Evolutionary conservation across 2,797 vertebrate genomes (phyloP), one percentile per base, ranked within the genome.

Genomic region (Chrysocyon brachyurus): DNA sequence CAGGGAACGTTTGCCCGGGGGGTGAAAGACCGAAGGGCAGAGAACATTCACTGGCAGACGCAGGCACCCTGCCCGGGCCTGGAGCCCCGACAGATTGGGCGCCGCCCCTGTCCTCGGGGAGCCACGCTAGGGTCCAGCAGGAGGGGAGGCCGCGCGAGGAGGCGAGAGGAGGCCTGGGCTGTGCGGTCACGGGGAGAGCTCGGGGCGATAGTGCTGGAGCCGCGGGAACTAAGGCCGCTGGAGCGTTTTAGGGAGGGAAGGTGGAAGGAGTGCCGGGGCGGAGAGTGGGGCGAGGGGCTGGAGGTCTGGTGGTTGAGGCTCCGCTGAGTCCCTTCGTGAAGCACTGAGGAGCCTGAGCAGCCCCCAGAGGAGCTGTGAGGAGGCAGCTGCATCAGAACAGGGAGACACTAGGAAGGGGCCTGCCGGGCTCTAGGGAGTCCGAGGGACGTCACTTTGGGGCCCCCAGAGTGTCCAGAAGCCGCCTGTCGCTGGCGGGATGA

Each of bases 201-300:
- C 54, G 8, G 73, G 57, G 49, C 1, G 0, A 2, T 14, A 3
- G 12, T 1, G 26, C 73, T 36, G 15, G 85, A 7, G 6, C 0
- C 7, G 57, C 1, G 8, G 64, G 10, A 61, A 56, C 15, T 31
- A 3, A 1, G 2, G 16, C 73, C 31, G 1, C n/a, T 4, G 46
- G 56, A 22, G 7, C 6, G 40, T 40, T 40, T 7, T 40, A 7
- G 40, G 19, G 49, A 59, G 33, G 49, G 72, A 77, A 28, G 68
- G 5, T 3, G 57, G 54, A 61, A 28, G 63, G 61, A n/a, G 16
- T 17, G n/a, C 33, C 49, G 4, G 61, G 17, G 15, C 52, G 46
- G 28, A n/a, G 15, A 36, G n/a, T 2, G 9, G 70, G 54, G 26
- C 24, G 64, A 10, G 52, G 52, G 33, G 49, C 49, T 57, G 14